A percentile compares a stretch with the other conserved stretches of the same genome.
Evolutionary conservation across 2,113 vertebrate genomes (phyloP).

Genomic region (Bambusicola thoracicus): DNA sequence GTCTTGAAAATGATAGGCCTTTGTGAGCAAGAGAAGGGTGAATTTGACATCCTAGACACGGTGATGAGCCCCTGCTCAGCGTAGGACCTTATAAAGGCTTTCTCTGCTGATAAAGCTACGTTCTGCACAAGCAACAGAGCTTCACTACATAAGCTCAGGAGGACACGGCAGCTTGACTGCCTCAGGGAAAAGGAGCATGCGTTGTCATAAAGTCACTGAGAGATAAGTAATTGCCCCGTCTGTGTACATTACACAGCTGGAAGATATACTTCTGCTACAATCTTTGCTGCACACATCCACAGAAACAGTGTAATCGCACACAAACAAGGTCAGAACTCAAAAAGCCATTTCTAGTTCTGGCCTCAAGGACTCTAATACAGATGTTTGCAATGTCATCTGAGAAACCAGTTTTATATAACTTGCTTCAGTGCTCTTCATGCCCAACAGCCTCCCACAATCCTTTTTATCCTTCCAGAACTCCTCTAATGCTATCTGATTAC

Average conservation of each 20-base stretch:
- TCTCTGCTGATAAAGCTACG: neutral
- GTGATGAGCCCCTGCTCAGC: neutral
- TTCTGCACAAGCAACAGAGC: neutral
- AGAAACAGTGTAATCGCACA: neutral
- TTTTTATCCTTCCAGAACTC: neutral
- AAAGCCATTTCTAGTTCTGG: slow-evolving; percentile 18
- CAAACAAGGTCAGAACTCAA: slow-evolving; percentile 14
- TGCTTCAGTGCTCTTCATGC: neutral
- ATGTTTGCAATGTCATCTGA: slow-evolving; percentile 15
- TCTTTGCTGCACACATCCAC: neutral
- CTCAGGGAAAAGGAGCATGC: slow-evolving; percentile 32
- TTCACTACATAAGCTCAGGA: slow-evolving; percentile 40
- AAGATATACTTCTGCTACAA: slow-evolving; percentile 16
- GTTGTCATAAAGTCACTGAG: slow-evolving; percentile 45
- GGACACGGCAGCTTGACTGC: slow-evolving; percentile 33
- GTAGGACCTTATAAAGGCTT: neutral
- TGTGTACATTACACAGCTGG: slow-evolving; percentile 54
- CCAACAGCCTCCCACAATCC: neutral
- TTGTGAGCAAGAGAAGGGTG: neutral
- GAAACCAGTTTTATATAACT: slow-evolving; percentile 1
- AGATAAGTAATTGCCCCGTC: slow-evolving; percentile 44
- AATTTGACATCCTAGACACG: neutral
- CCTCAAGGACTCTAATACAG: neutral
- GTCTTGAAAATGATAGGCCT: neutral
- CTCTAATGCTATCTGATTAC: neutral